Evolutionary conservation across 2,797 vertebrate species (phyloP), one percentile per base, ranked within the genome.

Genomic region (Lithobates pipiens): DNA sequence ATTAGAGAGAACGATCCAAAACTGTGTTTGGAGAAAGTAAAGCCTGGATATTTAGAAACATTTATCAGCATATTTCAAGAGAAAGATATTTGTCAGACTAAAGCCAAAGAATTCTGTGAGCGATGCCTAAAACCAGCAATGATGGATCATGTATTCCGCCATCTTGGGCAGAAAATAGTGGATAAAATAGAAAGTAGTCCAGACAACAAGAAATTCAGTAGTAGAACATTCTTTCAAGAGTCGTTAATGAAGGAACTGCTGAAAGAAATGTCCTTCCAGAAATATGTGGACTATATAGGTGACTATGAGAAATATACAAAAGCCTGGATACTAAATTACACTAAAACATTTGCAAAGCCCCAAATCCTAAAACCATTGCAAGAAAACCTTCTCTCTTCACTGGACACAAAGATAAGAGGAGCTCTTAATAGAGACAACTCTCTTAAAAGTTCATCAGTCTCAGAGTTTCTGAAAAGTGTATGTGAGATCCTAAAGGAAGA

Each of bases 21-120:
- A 29, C 1, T 11, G 13, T 29, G 5, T 25, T 89, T 94, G 18
- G 91, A 91, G 54, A 83, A 86, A 2, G 68, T 69, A 32, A 95
- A 93, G 86, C 81, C 73, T 0, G 80, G 15, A 0, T 90, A 91
- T 87, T 72, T 89, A 82, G 88, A 88, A n/a, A 83, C 90, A 73
- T 95, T 95, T 79, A 90, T 92, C 5, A 91, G 91, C 73, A 81
- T 90, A 25, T 95, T 91, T 29, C 77, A 88, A 80, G 0, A 91
- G 0, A 89, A 9, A 63, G 92, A 93, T 76, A n/a, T 91, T 0
- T 86, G 89, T 13, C 88, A 90, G 21, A 84, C 76, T 0, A 93
- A 92, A 80, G 91, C 91, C 42, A 46, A 9, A 0, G 7, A 80
- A 5, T 94, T 91, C 69, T 89, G 84, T 67, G 27, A 68, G 16